A percentile compares a stretch with the other conserved stretches of the same genome.
phyloP scores from a whole-genome alignment of 1,140 invertebrate genomes.

The Aphaenogaster rudis region DNA sequence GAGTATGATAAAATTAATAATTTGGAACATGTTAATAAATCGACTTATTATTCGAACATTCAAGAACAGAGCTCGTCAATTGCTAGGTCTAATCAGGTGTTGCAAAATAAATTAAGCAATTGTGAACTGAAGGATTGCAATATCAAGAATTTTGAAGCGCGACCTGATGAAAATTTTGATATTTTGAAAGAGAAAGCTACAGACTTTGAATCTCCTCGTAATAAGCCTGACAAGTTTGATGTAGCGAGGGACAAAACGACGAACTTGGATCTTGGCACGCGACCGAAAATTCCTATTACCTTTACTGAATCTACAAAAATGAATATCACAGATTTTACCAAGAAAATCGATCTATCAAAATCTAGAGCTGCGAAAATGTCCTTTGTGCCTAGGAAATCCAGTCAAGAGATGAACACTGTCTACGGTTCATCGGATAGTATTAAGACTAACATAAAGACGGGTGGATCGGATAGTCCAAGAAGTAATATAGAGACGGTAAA shows the following conservation, averaged over 20 bases:
- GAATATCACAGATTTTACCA: conserved; percentile 76
- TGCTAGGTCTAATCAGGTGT: conserved; percentile 39
- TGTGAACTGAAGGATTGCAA: conserved; percentile 69
- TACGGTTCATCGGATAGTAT: conserved; percentile 76
- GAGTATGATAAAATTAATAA: conserved; percentile 82
- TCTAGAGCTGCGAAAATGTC: conserved; percentile 61
- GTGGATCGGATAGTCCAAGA: conserved; percentile 75
- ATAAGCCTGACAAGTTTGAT: conserved; percentile 73
- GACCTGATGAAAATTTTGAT: conserved; percentile 64
- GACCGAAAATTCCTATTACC: conserved; percentile 77
- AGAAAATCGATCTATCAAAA: conserved; percentile 78
- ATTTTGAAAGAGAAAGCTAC: conserved; percentile 56
- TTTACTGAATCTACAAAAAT: conserved; percentile 75
- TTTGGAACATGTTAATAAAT: conserved; percentile 79
- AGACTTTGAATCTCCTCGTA: conserved; percentile 74
- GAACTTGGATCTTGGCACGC: conserved; percentile 78
- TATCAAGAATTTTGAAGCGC: conserved; percentile 45
- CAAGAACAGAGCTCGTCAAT: conserved; percentile 71
- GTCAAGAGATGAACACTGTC: conserved; percentile 69
- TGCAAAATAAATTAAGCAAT: conserved; percentile 63
- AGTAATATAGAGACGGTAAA: conserved; percentile 80
- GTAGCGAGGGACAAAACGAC: conserved; percentile 66
- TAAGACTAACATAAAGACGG: conserved; percentile 74
- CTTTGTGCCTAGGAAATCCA: conserved; percentile 70
- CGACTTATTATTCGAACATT: conserved; percentile 78